A percentile compares a stretch with the other conserved stretches of the same genome.
Conservation (phyloP, 2,888 invertebrate species). For the Agapostemon virescens region DNA sequence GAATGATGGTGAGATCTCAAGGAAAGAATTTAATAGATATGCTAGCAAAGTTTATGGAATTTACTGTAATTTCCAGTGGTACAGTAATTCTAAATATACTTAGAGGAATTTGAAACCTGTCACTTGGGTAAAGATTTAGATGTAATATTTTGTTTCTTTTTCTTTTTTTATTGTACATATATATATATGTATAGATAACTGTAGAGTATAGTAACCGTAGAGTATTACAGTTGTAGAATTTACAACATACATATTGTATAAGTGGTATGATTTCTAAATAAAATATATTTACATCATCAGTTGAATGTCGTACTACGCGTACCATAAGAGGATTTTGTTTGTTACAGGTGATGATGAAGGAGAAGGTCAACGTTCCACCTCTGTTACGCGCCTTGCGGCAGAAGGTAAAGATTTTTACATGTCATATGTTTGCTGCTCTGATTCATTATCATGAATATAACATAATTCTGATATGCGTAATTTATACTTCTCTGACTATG, state of each 20-base stretch:
- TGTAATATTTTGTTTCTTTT: background rate
- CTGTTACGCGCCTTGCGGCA: conserved; percentile 77
- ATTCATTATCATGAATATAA: background rate
- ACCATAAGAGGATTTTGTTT: conserved; percentile 42
- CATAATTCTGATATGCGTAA: background rate
- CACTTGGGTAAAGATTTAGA: background rate
- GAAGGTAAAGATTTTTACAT: conserved; percentile 72
- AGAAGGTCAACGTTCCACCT: conserved; percentile 75
- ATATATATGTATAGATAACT: background rate
- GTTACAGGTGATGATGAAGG: conserved; percentile 78
- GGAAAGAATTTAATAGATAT: background rate
- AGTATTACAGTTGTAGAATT: background rate
- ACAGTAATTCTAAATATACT: background rate
- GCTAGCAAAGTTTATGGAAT: background rate
- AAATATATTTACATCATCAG: background rate
- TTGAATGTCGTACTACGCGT: background rate
- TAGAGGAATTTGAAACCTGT: background rate
- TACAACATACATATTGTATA: background rate
- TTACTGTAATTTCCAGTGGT: background rate
- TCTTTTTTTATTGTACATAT: background rate
- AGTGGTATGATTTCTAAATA: background rate
- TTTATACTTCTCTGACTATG: background rate
- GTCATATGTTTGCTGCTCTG: background rate
- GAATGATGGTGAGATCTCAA: background rate
- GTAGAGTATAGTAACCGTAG: background rate